These are phyloP conservation scores for Mobula birostris DNA, from an alignment of 2,113 vertebrate genomes.

Conservation along the genomic window DNA sequence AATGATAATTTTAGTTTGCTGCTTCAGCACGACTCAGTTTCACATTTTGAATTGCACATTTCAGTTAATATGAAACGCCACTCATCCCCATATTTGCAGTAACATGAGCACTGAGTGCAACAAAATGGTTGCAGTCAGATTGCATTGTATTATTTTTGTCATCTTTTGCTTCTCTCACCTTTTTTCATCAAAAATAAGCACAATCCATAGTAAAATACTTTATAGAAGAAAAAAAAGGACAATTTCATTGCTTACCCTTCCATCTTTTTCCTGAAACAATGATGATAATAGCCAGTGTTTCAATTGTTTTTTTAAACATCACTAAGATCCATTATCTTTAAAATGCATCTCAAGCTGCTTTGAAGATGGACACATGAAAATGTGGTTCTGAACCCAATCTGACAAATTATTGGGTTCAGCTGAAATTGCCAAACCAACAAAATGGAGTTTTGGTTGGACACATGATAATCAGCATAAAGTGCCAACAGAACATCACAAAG, in stretches of 20 bases:
- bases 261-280: neutral
- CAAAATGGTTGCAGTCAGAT: neutral
- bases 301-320: neutral
- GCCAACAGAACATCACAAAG: neutral
- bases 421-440: neutral
- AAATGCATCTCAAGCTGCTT: neutral
- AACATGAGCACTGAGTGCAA: neutral
- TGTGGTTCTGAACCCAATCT: neutral
- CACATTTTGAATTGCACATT: conserved; percentile 14
- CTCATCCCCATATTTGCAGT: neutral
- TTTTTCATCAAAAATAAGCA: neutral
- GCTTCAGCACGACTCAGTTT: neutral
- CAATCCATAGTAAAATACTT: neutral
- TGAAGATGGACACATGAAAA: neutral
- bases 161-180: neutral
- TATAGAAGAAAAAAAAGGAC: neutral
- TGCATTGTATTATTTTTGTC: neutral
- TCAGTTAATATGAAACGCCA: neutral
- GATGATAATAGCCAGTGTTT: neutral
- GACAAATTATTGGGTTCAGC: neutral
- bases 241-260: neutral
- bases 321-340: neutral
- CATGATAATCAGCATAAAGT: neutral
- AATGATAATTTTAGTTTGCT: neutral
- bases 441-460: neutral